Evolutionary conservation across 2,888 invertebrate species (phyloP), one percentile per base, ranked within the genome.

Genomic region (Melanophora roralis): DNA sequence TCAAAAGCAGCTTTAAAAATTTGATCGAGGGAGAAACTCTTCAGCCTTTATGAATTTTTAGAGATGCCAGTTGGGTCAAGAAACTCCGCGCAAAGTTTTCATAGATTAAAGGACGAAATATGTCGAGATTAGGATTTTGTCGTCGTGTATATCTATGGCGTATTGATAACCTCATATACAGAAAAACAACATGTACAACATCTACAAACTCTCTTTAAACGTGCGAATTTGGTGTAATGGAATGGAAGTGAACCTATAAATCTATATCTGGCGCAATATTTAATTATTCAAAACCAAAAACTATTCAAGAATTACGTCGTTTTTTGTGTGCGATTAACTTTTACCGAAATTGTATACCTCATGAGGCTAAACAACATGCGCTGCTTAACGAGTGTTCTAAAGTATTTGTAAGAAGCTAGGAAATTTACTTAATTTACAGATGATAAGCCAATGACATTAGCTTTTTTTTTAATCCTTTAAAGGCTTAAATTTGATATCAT

Each of bases 271-370:
- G 27, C 51, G 62, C 79, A 79, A 40, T 62, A 8, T 27, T 38
- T 1, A 45, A 72, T 0, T 72, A 40, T 32, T 12, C 19, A 7
- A 49, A 49, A 36, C 49, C 4, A 9, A 12, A 2, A 57, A 19
- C 6, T 57, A 38, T 2, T 53, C 72, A 32, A 78, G 83, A 21
- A 49, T 84, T 16, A 6, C 69, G 80, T 43, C 40, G 79, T 45
- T 83, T 82, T 23, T 51, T 82, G n/a, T 83, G 74, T 5, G 82
- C 82, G 73, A 34, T 84, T 0, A 84, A 82, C 45, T 82, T 81
- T 69, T 83, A 84, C 27, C 72, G 78, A 36, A 60, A 74, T 8
- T 79, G 79, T 45, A 47, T 81, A 11, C 78, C 68, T 8, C 12
- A 78, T 11, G 43, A 73, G 0, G 38, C 59, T 12, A 2, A 49